Conservation (phyloP, 23 tunicate species). For the Ascidia mentula region DNA sequence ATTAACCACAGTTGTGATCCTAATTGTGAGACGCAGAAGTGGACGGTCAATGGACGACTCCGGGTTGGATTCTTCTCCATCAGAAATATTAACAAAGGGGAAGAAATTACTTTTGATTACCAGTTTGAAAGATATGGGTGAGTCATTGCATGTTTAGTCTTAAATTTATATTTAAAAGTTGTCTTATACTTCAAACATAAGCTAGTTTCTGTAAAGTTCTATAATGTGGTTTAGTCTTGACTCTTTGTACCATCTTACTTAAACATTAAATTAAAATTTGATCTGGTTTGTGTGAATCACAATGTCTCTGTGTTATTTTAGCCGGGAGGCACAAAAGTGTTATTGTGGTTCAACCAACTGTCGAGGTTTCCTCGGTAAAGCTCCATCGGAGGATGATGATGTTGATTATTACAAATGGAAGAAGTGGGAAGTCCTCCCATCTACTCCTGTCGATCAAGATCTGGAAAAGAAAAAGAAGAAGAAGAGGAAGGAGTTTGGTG, state of each 20-base stretch:
- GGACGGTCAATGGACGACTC: slow-evolving; percentile 94
- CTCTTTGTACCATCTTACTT: too few species aligned
- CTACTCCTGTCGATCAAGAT: background rate
- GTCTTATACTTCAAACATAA: too few species aligned
- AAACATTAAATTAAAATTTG: slow-evolving; percentile 94
- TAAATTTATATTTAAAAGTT: too few species aligned
- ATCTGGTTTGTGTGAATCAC: slow-evolving; percentile 68
- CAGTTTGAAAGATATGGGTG: slow-evolving; percentile 93
- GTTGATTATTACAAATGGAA: slow-evolving; percentile 5
- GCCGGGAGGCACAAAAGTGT: slow-evolving; percentile 89
- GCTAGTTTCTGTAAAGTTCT: too few species aligned
- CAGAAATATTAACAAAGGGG: slow-evolving; percentile 41
- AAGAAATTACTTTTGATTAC: slow-evolving; percentile 95
- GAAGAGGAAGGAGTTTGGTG: slow-evolving; percentile 48
- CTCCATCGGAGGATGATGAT: slow-evolving; percentile 59
- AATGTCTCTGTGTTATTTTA: background rate
- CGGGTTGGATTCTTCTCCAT: slow-evolving; percentile 87
- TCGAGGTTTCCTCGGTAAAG: slow-evolving; percentile 86
- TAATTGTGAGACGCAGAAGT: slow-evolving; percentile 96
- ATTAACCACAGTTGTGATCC: slow-evolving; percentile 97
- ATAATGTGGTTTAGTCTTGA: too few species aligned
- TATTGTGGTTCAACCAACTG: slow-evolving; percentile 85
- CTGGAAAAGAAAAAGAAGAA: slow-evolving; percentile 29
- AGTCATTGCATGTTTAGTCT: too few species aligned
- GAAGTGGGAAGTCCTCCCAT: background rate